These are phyloP conservation scores for Pentalonia nigronervosa DNA, from an alignment of 1,140 invertebrate species.

Conservation along the genomic window DNA sequence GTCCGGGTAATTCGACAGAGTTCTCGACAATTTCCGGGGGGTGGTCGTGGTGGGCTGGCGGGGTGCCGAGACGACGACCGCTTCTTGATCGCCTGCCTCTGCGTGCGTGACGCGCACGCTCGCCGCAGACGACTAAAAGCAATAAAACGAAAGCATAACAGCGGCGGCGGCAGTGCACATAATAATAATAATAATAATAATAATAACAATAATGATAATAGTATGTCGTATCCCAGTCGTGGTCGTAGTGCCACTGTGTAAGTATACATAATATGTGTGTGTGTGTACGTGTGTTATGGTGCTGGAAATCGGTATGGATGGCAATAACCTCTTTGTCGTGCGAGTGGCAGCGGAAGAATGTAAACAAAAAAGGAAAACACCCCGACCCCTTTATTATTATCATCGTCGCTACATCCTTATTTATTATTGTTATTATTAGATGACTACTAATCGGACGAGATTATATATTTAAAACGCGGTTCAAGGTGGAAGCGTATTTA, in stretches of 20 bases:
- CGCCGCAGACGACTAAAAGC: neutral
- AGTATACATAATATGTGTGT: neutral
- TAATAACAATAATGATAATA: conserved; percentile 23
- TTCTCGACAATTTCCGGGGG: neutral
- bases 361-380: neutral
- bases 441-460: neutral
- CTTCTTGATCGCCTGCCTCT: conserved; percentile 26
- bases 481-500: neutral
- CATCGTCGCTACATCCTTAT: neutral
- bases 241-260: neutral
- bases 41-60: neutral
- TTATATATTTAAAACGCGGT: neutral
- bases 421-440: neutral
- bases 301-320: neutral
- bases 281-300: neutral
- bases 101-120: neutral
- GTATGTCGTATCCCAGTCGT: neutral
- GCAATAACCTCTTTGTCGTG: neutral
- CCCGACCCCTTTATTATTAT: neutral
- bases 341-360: neutral
- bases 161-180: conserved; percentile 16
- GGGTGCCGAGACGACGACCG: neutral
- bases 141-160: conserved; percentile 47
- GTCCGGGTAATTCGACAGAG: conserved; percentile 17
- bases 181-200: conserved; percentile 25